These are phyloP conservation scores for Calypte anna DNA, from an alignment of 2,113 vertebrate species.

Conservation along the genomic window DNA sequence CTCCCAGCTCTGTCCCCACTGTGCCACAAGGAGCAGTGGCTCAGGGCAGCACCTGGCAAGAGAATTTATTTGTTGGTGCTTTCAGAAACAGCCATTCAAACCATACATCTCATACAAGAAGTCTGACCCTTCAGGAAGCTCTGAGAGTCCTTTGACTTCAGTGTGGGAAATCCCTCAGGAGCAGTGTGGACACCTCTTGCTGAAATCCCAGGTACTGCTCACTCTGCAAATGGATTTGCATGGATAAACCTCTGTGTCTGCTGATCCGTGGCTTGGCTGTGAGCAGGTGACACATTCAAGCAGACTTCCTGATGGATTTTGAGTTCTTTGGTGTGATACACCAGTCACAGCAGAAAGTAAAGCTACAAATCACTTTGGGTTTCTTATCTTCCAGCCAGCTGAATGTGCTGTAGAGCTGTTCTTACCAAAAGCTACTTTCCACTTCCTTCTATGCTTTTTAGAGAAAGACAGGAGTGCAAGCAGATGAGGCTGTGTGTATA, in stretches of 20 bases:
- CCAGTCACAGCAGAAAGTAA: not conserved
- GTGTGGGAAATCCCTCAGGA: not conserved
- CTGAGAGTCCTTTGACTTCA: not conserved
- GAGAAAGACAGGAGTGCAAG: not conserved
- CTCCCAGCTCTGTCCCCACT: no score
- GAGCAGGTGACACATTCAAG: not conserved
- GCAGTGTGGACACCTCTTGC: fast-evolving
- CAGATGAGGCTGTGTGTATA: not conserved
- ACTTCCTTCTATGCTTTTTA: not conserved
- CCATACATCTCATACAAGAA: not conserved
- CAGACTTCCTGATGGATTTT: not conserved
- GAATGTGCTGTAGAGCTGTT: not conserved
- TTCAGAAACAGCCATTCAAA: not conserved
- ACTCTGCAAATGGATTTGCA: not conserved
- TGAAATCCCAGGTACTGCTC: fast-evolving
- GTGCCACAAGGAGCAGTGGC: not conserved
- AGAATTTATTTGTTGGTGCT: no score
- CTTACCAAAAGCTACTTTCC: not conserved
- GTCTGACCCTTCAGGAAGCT: not conserved
- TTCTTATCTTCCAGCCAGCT: not conserved
- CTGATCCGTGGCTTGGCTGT: not conserved
- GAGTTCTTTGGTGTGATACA: not conserved
- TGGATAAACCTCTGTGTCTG: not conserved
- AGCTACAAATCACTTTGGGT: fast-evolving
- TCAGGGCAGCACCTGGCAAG: not conserved